These are phyloP conservation scores for Brenthis hecate DNA, from an alignment of 2,888 invertebrate species.

Conservation along the genomic window DNA sequence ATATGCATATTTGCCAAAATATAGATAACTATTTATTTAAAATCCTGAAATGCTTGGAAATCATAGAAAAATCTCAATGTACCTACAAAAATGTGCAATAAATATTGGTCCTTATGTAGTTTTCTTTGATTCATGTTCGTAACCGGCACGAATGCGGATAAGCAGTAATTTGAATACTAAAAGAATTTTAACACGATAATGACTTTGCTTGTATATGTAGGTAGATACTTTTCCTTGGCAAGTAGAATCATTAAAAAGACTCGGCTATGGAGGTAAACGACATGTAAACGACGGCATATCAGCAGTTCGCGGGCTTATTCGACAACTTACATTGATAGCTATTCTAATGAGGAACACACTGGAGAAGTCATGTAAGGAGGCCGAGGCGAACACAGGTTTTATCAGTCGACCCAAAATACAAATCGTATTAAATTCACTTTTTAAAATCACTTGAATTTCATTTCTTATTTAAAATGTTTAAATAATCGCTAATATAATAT, in stretches of 20 bases:
- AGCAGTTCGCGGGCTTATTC: constrained; percentile 75
- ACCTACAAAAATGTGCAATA: constrained; percentile 13
- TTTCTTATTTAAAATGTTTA: background rate
- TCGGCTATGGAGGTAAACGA: constrained; percentile 74
- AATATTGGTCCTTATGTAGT: constrained; percentile 46
- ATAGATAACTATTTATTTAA: no score
- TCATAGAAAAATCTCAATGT: no score
- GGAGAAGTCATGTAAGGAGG: constrained; percentile 67
- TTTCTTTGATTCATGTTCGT: constrained; percentile 61
- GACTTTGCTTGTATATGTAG: constrained; percentile 41
- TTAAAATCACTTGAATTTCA: constrained; percentile 26
- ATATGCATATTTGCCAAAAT: no score
- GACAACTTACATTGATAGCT: constrained; percentile 77
- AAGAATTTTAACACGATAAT: constrained; percentile 60
- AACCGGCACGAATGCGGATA: constrained; percentile 62
- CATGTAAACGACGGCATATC: constrained; percentile 73
- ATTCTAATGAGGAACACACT: constrained; percentile 76
- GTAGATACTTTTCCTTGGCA: constrained; percentile 59
- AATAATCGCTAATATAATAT: background rate
- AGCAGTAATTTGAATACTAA: constrained; percentile 67
- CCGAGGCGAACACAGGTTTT: constrained; percentile 63
- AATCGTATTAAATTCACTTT: constrained; percentile 28
- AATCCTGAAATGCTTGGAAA: no score
- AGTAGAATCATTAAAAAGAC: constrained; percentile 55
- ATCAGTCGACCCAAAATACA: constrained; percentile 37